Evolutionary conservation across 1,140 invertebrate species (phyloP).

Genomic region (Solenopsis invicta): DNA sequence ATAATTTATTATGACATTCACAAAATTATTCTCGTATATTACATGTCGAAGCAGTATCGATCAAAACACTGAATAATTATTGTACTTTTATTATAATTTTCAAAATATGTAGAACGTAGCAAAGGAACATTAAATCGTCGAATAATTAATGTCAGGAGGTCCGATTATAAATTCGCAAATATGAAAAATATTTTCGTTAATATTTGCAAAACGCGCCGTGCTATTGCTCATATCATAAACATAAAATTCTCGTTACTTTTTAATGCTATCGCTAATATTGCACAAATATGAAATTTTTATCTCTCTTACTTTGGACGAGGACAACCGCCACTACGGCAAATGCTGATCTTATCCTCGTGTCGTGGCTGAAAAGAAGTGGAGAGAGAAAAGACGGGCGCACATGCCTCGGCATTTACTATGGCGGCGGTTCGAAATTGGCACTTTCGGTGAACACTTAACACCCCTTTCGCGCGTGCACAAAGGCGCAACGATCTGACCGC

Average conservation of each 20-base stretch:
- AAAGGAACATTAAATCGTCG: not conserved
- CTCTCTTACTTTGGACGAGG: not conserved
- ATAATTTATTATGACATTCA: constrained; percentile 14
- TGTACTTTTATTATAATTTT: constrained; percentile 12
- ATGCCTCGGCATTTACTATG: constrained; percentile 45
- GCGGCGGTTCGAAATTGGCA: constrained; percentile 50
- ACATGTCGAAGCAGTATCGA: not conserved
- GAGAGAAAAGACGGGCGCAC: constrained; percentile 26
- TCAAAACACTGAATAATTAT: not conserved
- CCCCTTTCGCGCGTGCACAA: constrained; percentile 57
- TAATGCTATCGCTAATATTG: not conserved
- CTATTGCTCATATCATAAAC: not conserved
- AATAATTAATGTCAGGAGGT: not conserved
- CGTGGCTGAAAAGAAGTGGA: constrained; percentile 18
- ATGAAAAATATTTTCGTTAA: not conserved
- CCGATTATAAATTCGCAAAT: not conserved
- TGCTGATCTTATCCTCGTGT: constrained; percentile 39
- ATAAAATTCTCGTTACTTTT: not conserved
- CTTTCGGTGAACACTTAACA: constrained; percentile 60
- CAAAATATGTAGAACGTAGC: not conserved
- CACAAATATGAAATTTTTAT: constrained; percentile 6
- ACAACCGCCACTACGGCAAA: not conserved
- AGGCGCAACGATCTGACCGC: constrained; percentile 48
- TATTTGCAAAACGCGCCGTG: not conserved
- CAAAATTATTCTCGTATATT: not conserved